A percentile compares a stretch with the other conserved stretches of the same genome.
Conservation (phyloP, 1,140 invertebrate species). For the Anastrepha ludens region DNA sequence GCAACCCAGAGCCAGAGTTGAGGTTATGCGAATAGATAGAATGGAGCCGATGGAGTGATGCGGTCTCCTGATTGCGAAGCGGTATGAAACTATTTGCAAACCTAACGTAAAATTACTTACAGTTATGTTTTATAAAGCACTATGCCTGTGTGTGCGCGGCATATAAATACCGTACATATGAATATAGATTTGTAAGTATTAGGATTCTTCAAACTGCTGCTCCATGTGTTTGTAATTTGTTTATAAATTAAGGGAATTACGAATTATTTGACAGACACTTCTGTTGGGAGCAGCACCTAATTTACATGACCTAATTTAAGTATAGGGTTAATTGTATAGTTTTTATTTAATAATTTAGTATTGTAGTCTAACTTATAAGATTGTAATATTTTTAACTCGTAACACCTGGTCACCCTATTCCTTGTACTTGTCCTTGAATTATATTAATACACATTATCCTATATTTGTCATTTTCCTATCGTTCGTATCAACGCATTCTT, state of each 20-base stretch:
- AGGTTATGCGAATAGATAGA: not conserved
- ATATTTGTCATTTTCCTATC: too few species aligned
- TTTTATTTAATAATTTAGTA: too few species aligned
- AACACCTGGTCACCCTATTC: too few species aligned
- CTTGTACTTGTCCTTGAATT: too few species aligned
- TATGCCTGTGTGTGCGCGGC: not conserved
- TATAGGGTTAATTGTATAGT: too few species aligned
- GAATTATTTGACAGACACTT: not conserved
- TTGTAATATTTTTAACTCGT: too few species aligned
- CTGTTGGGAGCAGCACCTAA: too few species aligned
- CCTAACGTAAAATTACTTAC: constrained; percentile 15
- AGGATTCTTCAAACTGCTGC: not conserved
- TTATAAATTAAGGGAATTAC: not conserved
- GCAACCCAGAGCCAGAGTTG: not conserved
- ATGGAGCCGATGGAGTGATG: not conserved
- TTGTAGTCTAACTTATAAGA: too few species aligned
- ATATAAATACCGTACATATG: not conserved
- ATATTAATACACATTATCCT: too few species aligned
- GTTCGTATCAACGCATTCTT: too few species aligned
- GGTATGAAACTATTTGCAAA: constrained; percentile 38
- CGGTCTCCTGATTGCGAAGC: constrained; percentile 25
- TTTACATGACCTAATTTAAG: too few species aligned
- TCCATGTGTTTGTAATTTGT: not conserved
- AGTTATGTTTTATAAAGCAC: not conserved
- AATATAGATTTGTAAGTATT: not conserved